Percentiles rank a stretch among this genome's conserved stretches.
Conservation (phyloP, 2,113 vertebrate species). For the Lipophrys pholis region DNA sequence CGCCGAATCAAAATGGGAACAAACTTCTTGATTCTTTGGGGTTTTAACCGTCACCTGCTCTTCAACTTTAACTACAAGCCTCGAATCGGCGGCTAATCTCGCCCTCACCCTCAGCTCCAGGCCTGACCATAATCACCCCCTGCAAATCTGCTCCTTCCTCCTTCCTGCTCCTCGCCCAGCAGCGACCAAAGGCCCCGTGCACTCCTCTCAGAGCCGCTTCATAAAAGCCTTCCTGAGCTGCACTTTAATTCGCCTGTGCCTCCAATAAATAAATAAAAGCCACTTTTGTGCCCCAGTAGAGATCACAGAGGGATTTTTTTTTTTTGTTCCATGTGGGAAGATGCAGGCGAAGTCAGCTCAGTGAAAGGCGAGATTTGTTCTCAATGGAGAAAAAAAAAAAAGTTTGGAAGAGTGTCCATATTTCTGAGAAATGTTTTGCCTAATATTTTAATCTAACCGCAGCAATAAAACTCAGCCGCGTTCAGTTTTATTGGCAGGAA, state of each 20-base stretch:
- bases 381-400: conserved; percentile 13
- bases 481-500: conserved; percentile 72
- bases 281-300: conserved; percentile 71
- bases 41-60: conserved; percentile 34
- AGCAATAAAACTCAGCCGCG: conserved; percentile 72
- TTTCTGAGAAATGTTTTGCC: conserved; percentile 78
- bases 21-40: not conserved
- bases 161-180: not conserved
- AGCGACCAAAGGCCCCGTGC: conserved; percentile 22
- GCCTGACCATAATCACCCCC: conserved; percentile 44
- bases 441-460: conserved; percentile 77
- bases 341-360: conserved; percentile 63
- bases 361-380: conserved; percentile 76
- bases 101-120: conserved; percentile 31
- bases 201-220: conserved; percentile 48
- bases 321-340: conserved; percentile 77
- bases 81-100: conserved; percentile 51
- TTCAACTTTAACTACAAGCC: conserved; percentile 48
- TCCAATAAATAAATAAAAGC: conserved; percentile 75
- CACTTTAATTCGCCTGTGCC: conserved; percentile 54
- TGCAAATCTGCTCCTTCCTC: conserved; percentile 13
- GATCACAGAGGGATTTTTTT: conserved; percentile 77
- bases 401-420: conserved; percentile 64
- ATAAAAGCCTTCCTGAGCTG: conserved; percentile 56
- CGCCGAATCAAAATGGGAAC: conserved; percentile 20